These are phyloP conservation scores for Girardia tigrina DNA, from an alignment of 2,888 invertebrate species.

Conservation along the genomic window DNA sequence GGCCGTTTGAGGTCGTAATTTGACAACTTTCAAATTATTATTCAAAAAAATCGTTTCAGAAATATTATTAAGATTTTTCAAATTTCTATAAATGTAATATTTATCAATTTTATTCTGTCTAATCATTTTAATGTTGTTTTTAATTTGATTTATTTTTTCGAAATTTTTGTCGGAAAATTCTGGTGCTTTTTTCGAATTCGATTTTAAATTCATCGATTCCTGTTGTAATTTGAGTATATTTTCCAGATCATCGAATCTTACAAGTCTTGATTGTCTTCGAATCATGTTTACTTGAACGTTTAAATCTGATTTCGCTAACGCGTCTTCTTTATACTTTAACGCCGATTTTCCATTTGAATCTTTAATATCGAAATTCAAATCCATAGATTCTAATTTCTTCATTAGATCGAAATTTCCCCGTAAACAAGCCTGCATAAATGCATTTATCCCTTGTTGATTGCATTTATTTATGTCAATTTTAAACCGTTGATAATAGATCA, in stretches of 20 bases:
- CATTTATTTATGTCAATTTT: neutral
- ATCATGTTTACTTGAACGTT: neutral
- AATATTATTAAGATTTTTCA: neutral
- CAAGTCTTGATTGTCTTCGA: conserved; percentile 7
- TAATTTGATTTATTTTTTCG: neutral
- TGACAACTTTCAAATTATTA: neutral
- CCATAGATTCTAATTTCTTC: neutral
- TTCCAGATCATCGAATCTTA: neutral
- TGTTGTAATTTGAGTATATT: neutral
- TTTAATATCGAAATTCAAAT: neutral
- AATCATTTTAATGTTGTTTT: neutral
- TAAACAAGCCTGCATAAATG: conserved; percentile 3
- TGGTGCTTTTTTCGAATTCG: neutral
- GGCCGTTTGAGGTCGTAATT: neutral
- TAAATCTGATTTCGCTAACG: neutral
- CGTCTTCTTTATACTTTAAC: neutral
- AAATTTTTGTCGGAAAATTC: neutral
- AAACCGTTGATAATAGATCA: neutral
- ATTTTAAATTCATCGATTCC: neutral
- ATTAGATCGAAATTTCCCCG: neutral
- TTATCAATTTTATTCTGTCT: neutral
- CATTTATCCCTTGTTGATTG: neutral
- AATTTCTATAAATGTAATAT: neutral
- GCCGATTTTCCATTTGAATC: neutral
- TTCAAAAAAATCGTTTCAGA: neutral